Evolutionary conservation across 64 coral and sea anemone genomes (phyloP), one percentile per base, ranked within the genome.

Genomic region (Porites australiensis): DNA sequence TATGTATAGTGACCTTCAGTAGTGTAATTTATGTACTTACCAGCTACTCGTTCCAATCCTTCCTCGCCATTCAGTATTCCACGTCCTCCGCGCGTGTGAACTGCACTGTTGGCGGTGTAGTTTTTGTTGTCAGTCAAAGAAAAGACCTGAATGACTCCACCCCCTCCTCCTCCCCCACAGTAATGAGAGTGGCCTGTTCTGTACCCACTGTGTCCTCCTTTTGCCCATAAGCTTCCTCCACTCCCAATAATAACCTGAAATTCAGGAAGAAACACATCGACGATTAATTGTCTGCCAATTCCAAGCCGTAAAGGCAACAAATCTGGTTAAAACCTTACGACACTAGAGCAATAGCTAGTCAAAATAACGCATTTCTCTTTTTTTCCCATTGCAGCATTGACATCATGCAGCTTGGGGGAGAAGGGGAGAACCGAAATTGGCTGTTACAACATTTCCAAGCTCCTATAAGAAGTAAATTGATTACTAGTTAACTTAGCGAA

Each of bases 141-240:
- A 43, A 93, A 93, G 11, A 93, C 91, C 21, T 93, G 91, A 44
- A 93, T 93, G 44, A 93, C 91, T 18, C 91, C 91, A 49, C 91
- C 91, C 11, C 91, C 91, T 2, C 91, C 91, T 9, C 91, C 91
- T 44, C 79, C 91, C 18, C 91, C 91, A 71, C 91, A 93, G 82
- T 57, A 63, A 51, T 47, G 13, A 22, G 72, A 37, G 49, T 62
- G 78, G 19, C 62, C 57, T 6, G 4, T 9, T 13, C 91, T 93
- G 48, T 46, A 93, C 23, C 91, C 91, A 5, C 91, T 87, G 44
- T 86, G 16, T 20, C 91, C 91, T 22, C 91, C 91, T 44, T 13
- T 65, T 4, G 83, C 91, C 59, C 14, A 62, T 44, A 93, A 50
- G 9, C 11, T 21, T 21, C 72, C 61, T 10, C 77, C 12, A 0